Evolutionary conservation across 2,113 vertebrate genomes (phyloP).

Genomic region (Brachyistius frenatus): DNA sequence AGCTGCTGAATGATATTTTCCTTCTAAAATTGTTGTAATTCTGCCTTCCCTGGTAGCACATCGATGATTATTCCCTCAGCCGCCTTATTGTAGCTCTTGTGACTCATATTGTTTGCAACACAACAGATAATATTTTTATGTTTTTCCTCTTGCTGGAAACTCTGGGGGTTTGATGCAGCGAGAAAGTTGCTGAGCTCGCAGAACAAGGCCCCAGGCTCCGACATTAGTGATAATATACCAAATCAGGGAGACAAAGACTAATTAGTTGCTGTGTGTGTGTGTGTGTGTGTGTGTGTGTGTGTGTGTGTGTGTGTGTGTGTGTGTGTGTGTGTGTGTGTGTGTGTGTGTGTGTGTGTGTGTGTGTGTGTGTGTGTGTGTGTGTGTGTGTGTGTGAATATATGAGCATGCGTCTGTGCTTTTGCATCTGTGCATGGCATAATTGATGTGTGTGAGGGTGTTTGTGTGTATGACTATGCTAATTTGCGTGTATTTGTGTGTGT

Average conservation of each 20-base stretch:
- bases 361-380: slow-evolving; percentile 32
- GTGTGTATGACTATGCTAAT: slow-evolving; percentile 57
- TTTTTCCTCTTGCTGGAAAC: slow-evolving; percentile 65
- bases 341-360: slow-evolving; percentile 27
- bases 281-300: slow-evolving; percentile 25
- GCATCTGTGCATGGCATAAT: slow-evolving; percentile 46
- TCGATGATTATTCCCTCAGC: slow-evolving; percentile 58
- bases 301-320: slow-evolving; percentile 17
- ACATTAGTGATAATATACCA: slow-evolving; percentile 75
- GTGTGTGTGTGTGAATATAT: slow-evolving; percentile 3
- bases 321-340: slow-evolving; percentile 19
- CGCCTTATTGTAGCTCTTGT: slow-evolving; percentile 56
- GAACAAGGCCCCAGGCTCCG: slow-evolving; percentile 63
- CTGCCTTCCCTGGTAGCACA: slow-evolving; percentile 30
- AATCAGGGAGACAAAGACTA: slow-evolving; percentile 75
- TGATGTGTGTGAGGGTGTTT: slow-evolving; percentile 33
- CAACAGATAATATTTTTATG: slow-evolving; percentile 74
- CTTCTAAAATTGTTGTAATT: slow-evolving; percentile 38
- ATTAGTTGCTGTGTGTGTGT: slow-evolving; percentile 66
- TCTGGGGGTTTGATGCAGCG: slow-evolving; percentile 75
- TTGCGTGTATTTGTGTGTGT: slow-evolving; percentile 34
- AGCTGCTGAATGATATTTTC: slow-evolving; percentile 30
- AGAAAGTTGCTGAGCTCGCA: slow-evolving; percentile 78
- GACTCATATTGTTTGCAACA: slow-evolving; percentile 75
- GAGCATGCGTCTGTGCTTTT: slow-evolving; percentile 16